Evolutionary conservation across 2,113 vertebrate genomes (phyloP).

Genomic region (Eira barbara): DNA sequence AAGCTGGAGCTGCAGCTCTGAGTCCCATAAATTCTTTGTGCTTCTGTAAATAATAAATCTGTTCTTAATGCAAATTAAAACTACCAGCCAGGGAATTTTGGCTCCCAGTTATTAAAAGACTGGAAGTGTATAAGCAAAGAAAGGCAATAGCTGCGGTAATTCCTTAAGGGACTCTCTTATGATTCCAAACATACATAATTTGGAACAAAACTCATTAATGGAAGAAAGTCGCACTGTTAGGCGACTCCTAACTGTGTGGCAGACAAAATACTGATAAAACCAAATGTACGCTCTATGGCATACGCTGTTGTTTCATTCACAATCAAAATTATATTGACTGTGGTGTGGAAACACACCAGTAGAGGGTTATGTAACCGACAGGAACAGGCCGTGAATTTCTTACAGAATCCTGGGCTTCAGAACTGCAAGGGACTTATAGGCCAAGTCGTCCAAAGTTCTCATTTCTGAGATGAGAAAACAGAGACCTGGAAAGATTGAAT

Average conservation of each 20-base stretch:
- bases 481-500: background rate
- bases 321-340: background rate
- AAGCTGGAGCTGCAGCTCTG: conserved; percentile 58
- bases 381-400: background rate
- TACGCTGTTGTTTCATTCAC: background rate
- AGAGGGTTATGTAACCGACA: background rate
- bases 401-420: background rate
- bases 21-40: conserved; percentile 69
- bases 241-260: background rate
- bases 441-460: background rate
- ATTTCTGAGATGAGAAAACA: conserved; percentile 1
- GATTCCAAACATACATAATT: conserved; percentile 36
- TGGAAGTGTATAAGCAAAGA: conserved; percentile 29
- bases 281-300: background rate
- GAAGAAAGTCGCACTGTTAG: background rate
- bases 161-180: conserved; percentile 47
- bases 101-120: conserved; percentile 65
- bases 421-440: background rate
- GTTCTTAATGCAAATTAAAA: conserved; percentile 74
- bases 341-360: background rate
- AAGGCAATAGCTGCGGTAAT: conserved; percentile 44
- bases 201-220: background rate
- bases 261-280: conserved; percentile 44
- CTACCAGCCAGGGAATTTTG: conserved; percentile 64
- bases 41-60: conserved; percentile 72